Percentiles rank a stretch among this genome's conserved stretches.
These are phyloP conservation scores for Gracilinanus agilis DNA, from an alignment of 2,113 vertebrate species.

Conservation along the genomic window DNA sequence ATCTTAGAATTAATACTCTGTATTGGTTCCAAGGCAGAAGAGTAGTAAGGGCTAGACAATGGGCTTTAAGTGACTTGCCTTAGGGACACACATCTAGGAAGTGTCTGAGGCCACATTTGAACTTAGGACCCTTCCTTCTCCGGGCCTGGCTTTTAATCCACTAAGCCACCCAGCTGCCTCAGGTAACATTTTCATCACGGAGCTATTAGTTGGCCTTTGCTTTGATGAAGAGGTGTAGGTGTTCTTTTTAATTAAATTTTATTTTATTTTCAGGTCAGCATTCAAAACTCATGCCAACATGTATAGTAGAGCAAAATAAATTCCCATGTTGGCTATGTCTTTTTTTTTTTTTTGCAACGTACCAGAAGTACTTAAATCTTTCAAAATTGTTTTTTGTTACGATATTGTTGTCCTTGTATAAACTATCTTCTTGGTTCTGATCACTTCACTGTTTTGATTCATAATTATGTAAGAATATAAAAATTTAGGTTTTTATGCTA, in stretches of 20 bases:
- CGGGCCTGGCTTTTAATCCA: no score
- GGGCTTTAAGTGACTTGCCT: no score
- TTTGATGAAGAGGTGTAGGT: neutral
- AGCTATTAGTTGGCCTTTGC: neutral
- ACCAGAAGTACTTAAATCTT: neutral
- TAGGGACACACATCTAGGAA: no score
- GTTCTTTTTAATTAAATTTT: neutral
- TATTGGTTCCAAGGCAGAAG: no score
- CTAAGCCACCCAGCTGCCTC: no score
- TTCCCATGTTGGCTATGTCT: neutral
- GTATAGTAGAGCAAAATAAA: neutral
- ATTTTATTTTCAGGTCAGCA: neutral
- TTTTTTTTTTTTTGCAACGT: neutral
- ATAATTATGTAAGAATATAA: no score
- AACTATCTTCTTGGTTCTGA: neutral
- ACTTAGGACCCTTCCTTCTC: no score
- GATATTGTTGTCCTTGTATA: neutral
- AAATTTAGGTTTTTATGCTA: no score
- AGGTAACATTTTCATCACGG: neutral
- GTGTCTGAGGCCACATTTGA: no score
- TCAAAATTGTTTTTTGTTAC: neutral
- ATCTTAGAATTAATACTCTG: no score
- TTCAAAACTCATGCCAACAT: neutral
- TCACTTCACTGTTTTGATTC: neutral
- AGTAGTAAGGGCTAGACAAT: no score